Base-by-base conservation (phyloP, 1,140 invertebrate genomes). In the Pantala flavescens region DNA sequence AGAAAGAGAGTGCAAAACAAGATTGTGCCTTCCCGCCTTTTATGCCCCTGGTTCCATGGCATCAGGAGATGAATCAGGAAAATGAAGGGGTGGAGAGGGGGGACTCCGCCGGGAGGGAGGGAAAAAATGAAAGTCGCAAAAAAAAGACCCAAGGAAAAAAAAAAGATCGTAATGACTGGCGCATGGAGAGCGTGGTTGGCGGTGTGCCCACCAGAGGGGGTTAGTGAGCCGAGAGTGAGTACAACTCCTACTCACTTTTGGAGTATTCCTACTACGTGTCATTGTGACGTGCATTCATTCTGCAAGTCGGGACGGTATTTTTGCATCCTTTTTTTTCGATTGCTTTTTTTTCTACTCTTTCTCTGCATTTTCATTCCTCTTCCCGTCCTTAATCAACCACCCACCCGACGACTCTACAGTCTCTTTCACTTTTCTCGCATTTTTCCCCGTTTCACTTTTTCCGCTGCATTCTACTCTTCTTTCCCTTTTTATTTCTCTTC, bases 251-350 rank as follows among this genome's bases (percentile, higher is more conserved):
- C 49, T 63, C 49, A 63, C 49, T 63, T 63, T 63, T 63, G 16
- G 49, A 63, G 49, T 63, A 63, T 63, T 63, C 49, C 49, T 63
- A 63, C 49, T 63, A 63, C 49, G 49, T 63, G 49, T 63, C 49
- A 63, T 63, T 63, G 49, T 63, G 49, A 63, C 49, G 49, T 63
- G 49, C 49, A 63, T 63, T 63, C 49, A 63, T 63, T 63, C 49
- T 63, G 49, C 49, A 63, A 63, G 49, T 63, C 49, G 49, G 49
- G 49, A 63, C n/a, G 16, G n/a, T 63, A 19, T 63, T 63, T 63
- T 63, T 21, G 16, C 49, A 1, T 14, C 49, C 12, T 63, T 63
- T 21, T 63, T 63, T 63, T 12, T 12, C 49, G 49, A 12, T 14
- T 12, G 28, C 2, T 36, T 21, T 63, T 21, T 19, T 21, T 21